Evolutionary conservation across 2,113 vertebrate species (phyloP), one percentile per base, ranked within the genome.

Genomic region (Lethenteron reissneri): DNA sequence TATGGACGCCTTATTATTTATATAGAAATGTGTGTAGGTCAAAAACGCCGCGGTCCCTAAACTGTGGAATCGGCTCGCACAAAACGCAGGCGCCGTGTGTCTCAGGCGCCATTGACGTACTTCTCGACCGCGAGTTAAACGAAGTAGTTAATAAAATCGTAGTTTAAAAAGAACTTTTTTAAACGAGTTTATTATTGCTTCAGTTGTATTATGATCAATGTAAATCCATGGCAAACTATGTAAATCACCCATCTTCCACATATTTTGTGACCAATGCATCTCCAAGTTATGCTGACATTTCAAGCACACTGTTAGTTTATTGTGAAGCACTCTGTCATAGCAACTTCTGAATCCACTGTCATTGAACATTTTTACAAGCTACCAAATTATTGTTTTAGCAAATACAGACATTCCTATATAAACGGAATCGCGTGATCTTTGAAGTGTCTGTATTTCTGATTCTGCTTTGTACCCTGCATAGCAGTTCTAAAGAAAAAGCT

Each of bases 261-360:
- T 68, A 68, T 68, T 68, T 68, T n/a, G 64, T 68, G 64, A 68
- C 64, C 11, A 11, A 10, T 68, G 64, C 64, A 68, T 64, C 60
- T 64, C 60, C 60, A 64, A 64, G 60, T 64, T 64, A 64, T 8
- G 60, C 60, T 64, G 60, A 64, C 17, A 64, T 19, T 64, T 64
- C 60, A 15, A 64, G 7, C 14, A 64, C 60, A 4, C 17, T 64
- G 60, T 41, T 41, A 41, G 41, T 41, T 41, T 41, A 41, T 41
- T 41, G 3, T 41, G 41, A 15, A 64, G 60, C 14, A 64, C 60
- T 19, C 17, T 64, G 60, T 64, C 60, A 19, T 64, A 64, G 60
- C 5, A 64, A 64, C 4, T 64, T 14, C 60, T 64, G 14, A 64
- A 15, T 14, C 7, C 60, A 64, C 17, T 15, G 14, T 64, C 60